Base-by-base conservation (phyloP, 2,888 invertebrate genomes). In the Notodonta dromedarius region DNA sequence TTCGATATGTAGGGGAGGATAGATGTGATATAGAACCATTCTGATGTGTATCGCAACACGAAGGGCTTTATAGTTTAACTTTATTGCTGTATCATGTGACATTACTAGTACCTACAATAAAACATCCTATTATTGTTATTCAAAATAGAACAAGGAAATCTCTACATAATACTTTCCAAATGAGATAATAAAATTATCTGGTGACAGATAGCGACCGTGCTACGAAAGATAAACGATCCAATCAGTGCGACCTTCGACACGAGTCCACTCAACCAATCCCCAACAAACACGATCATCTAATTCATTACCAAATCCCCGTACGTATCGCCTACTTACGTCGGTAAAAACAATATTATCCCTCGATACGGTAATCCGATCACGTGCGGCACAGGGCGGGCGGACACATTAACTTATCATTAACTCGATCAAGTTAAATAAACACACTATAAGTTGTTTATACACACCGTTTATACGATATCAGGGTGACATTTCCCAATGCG, bases 281-380 rank as follows among this genome's bases (percentile, higher is more conserved):
- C 71, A 70, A 70, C 72, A 77, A 24, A 73, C 78, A 73, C 68
- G 68, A 70, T 71, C 74, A 73, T 71, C 75, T 76, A 83, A 84
- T 85, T 85, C 82, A 84, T 82, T 81, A 85, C 77, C 76, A 82
- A 82, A 84, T 72, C 76, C 77, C 82, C 76, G 72, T 80, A 76
- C 75, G 73, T 74, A 77, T 76, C 73, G 62, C 79, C 82, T 83
- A 90, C 91, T 90, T 90, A 90, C 90, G 78, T 86, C 77, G 78
- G 76, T 80, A 79, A 87, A 87, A 88, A 88, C 80, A 86, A 85
- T 82, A 84, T 84, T 80, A 87, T 87, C 87, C 87, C 82, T 84
- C 73, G 73, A 78, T 80, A 84, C 83, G 71, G 87, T 87, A 90
- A 90, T 91, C 88, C 89, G 83, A 88, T 91, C 90, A 91, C 88